Evolutionary conservation across 1,140 invertebrate genomes (phyloP), one percentile per base, ranked within the genome.

Genomic region (Drosophila melanica): DNA sequence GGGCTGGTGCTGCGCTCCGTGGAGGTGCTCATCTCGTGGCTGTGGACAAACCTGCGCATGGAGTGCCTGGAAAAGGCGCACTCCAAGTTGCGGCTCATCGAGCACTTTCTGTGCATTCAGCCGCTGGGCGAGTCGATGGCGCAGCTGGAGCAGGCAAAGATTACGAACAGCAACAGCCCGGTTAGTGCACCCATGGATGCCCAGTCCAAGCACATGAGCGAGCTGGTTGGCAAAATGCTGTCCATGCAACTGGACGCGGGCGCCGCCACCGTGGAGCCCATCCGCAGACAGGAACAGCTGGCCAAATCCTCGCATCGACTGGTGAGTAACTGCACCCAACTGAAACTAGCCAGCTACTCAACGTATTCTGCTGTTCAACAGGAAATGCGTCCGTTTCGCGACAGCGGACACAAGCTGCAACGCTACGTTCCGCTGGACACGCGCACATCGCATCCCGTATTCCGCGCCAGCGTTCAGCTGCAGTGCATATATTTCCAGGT

Each of bases 31-130:
- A 66, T 75, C 6, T 73, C 66, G 12, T 90, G 84, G 90, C 44
- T 90, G 27, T 80, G 74, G 76, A 80, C 77, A 2, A 91, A 91
- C 57, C 57, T 91, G 39, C 82, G 91, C 54, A 90, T 90, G 90
- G 90, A 91, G 48, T 66, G 75, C 60, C 47, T 91, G 39, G 75
- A 80, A 35, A 78, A 78, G 18, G 86, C 90, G 0, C 68, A 77
- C 20, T 71, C 72, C 8, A 90, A 85, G 51, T 47, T 90, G 63
- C 75, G 77, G 0, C 70, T 89, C 10, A 64, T 89, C 20, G 80
- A 90, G 12, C 80, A 89, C 37, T 75, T 87, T 4, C 44, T 90
- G 11, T 51, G 71, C 12, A 77, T 84, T 3, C 72, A 79, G 23
- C 53, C 63, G 0, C 16, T 87, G 5, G n/a, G 5, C 6, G 55